Evolutionary conservation across 37 sponge, comb jelly and placozoan genomes (phyloP), one percentile per base, ranked within the genome.

Genomic region (Geodia barretti): DNA sequence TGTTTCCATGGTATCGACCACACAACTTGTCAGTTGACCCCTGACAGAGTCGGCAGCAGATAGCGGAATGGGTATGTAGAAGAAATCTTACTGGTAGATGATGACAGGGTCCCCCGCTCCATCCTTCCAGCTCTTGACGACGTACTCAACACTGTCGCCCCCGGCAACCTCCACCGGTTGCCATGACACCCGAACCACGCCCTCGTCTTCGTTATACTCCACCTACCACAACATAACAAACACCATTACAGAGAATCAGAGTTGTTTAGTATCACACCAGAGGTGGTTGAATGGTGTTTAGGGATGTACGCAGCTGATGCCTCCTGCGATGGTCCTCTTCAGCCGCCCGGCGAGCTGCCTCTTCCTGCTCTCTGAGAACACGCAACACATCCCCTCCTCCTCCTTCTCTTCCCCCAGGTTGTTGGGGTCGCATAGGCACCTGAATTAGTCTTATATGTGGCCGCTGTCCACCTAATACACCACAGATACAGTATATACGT

Each of bases 281-380:
- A 26, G 83, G 83, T 29, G 67, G 26, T 41, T 74, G 67, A 28
- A 64, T 8, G 35, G 65, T 62, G 23, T 32, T 21, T 1, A 83
- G 58, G 31, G 73, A 66, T 5, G 8, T 43, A 25, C 36, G 62
- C 35, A 83, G 67, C 2, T 69, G 28, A 4, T 73, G 67, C 64
- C 40, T 54, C 31, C 31, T 74, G 33, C 68, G 68, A 5, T 68
- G 68, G 20, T 68, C 33, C 5, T 28, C 37, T 41, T 64, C 58
- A 31, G 28, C 75, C 23, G 42, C 83, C 41, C 66, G 62, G 41
- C 61, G 62, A 20, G 42, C 75, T 40, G 24, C 39, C 34, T 73
- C 83, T 83, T 47, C 54, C 54, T 47, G 54, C 54, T 47, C 54
- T 47, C 54, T 7, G 11, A 47, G 54, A 7, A n/a, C n/a, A n/a